These are phyloP conservation scores for Drosophila mimica DNA, from an alignment of 2,888 invertebrate species.

Conservation along the genomic window DNA sequence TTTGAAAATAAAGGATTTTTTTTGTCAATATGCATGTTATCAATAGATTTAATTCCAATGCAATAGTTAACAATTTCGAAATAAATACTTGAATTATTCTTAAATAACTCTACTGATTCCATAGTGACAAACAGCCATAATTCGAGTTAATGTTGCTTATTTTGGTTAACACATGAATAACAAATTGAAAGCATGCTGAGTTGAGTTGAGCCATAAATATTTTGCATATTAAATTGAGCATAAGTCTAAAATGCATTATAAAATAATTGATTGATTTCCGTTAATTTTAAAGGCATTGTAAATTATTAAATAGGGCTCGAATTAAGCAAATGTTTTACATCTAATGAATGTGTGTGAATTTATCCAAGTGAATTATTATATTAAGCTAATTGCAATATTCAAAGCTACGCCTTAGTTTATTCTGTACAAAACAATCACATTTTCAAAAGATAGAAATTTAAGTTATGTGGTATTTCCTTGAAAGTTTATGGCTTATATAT, in stretches of 20 bases:
- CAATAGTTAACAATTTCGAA: neutral
- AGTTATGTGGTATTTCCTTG: slow-evolving; percentile 1
- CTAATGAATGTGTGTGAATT: neutral
- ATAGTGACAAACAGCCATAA: neutral
- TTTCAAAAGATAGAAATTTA: neutral
- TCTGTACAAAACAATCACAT: neutral
- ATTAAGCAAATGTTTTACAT: neutral
- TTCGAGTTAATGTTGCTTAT: neutral
- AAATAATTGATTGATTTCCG: neutral
- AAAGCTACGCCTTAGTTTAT: neutral
- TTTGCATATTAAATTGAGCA: neutral
- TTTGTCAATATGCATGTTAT: neutral
- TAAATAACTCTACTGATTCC: neutral
- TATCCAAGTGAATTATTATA: neutral
- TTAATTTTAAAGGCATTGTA: neutral
- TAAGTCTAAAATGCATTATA: neutral
- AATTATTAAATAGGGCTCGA: neutral
- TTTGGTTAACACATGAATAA: neutral
- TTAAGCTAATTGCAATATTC: neutral
- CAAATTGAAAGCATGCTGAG: neutral
- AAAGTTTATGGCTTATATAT: neutral
- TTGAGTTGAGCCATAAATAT: neutral
- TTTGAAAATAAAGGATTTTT: neutral
- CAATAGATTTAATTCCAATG: neutral
- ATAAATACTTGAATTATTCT: neutral